A percentile compares a stretch with the other conserved stretches of the same genome.
These are phyloP conservation scores for Callosobruchus maculatus DNA, from an alignment of 2,888 invertebrate genomes.

Conservation along the genomic window DNA sequence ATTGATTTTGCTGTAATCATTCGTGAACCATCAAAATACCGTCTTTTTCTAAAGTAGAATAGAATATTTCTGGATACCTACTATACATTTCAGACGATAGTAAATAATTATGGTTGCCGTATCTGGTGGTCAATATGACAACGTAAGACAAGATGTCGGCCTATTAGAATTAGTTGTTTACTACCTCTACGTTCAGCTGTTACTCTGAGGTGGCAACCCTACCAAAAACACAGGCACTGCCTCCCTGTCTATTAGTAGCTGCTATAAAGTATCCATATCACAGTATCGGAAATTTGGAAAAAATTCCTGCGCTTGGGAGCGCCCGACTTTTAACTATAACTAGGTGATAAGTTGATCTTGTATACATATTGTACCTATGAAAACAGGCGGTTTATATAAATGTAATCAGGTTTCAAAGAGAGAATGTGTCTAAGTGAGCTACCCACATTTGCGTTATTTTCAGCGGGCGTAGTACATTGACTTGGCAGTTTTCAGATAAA, in stretches of 20 bases:
- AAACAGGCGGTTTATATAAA: neutral
- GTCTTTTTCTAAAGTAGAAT: no score
- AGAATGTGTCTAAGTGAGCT: neutral
- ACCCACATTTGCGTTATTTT: no score
- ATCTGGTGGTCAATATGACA: no score
- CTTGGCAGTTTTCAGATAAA: conserved; percentile 55
- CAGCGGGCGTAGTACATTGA: conserved; percentile 61
- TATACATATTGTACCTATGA: neutral
- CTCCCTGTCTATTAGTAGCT: neutral
- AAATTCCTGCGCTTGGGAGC: neutral
- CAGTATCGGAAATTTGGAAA: neutral
- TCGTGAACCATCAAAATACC: no score
- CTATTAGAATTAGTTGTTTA: no score
- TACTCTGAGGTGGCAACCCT: no score
- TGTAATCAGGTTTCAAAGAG: neutral
- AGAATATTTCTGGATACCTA: no score
- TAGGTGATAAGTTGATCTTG: neutral
- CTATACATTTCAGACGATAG: no score
- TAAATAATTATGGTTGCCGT: no score
- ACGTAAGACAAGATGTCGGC: no score
- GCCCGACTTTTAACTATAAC: neutral
- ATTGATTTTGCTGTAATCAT: no score
- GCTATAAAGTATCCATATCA: neutral
- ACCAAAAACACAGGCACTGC: neutral
- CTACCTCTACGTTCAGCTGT: no score